Conservation (phyloP, 2,888 invertebrate genomes). For the Cremastinae sp. region DNA sequence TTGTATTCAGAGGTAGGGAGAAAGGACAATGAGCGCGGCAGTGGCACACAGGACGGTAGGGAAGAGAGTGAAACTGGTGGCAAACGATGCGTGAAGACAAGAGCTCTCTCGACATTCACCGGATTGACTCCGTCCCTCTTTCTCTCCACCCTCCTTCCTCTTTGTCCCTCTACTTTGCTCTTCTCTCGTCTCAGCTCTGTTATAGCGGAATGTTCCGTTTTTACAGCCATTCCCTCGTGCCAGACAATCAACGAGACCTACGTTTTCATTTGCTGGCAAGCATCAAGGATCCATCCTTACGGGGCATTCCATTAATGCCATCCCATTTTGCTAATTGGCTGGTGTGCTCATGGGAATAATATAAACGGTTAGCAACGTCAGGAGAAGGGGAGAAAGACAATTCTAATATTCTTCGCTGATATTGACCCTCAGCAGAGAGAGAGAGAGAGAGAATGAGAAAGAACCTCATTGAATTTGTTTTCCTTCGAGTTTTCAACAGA, state of each 20-base stretch:
- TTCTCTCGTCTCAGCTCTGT: constrained; percentile 52
- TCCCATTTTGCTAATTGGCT: constrained; percentile 66
- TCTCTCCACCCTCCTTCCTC: constrained; percentile 16
- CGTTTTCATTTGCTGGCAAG: constrained; percentile 61
- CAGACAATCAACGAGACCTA: constrained; percentile 64
- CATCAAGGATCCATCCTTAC: constrained; percentile 61
- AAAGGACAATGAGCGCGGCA: constrained; percentile 49
- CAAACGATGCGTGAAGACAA: constrained; percentile 61
- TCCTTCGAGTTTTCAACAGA: constrained; percentile 12
- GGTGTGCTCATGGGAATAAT: constrained; percentile 63
- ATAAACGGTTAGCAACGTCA: constrained; percentile 51
- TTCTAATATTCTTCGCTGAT: constrained; percentile 45
- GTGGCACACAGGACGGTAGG: constrained; percentile 46
- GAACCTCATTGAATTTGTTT: too few species aligned
- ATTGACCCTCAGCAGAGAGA: constrained; percentile 37
- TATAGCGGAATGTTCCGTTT: constrained; percentile 64
- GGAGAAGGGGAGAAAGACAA: constrained; percentile 17
- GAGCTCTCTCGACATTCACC: constrained; percentile 57
- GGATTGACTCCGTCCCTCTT: constrained; percentile 57
- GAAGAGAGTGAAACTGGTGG: constrained; percentile 58
- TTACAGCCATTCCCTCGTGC: constrained; percentile 63
- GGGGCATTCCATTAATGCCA: constrained; percentile 64
- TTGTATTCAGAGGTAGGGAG: constrained; percentile 40
- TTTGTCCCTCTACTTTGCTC: constrained; percentile 17
- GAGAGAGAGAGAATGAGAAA: too few species aligned